Evolutionary conservation across 1,140 invertebrate species (phyloP).

Genomic region (Drosophila nikananu): DNA sequence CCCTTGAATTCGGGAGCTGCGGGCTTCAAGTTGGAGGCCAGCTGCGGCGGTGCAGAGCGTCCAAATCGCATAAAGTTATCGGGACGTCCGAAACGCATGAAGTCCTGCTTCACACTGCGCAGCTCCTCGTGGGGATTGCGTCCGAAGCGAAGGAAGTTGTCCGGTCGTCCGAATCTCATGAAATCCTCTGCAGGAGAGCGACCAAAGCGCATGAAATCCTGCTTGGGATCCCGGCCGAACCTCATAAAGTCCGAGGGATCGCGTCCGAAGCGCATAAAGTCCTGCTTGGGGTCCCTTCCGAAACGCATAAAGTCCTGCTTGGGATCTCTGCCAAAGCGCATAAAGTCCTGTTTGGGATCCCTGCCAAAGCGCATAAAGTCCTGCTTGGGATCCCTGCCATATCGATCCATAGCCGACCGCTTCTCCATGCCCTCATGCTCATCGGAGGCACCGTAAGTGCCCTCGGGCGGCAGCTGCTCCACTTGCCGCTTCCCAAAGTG

Average conservation of each 20-base stretch:
- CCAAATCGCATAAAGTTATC: conserved; percentile 72
- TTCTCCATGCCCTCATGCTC: conserved; percentile 44
- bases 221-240: conserved; percentile 51
- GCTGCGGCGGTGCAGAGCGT: conserved; percentile 44
- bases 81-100: conserved; percentile 74
- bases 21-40: conserved; percentile 59
- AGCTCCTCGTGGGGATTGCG: conserved; percentile 53
- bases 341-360: conserved; percentile 46
- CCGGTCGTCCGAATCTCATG: conserved; percentile 54
- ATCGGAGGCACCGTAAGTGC: conserved; percentile 34
- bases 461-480: conserved; percentile 60
- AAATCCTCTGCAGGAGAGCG: conserved; percentile 38
- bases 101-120: conserved; percentile 54
- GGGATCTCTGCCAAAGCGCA: conserved; percentile 48
- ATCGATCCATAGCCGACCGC: conserved; percentile 66
- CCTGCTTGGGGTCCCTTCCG: conserved; percentile 23
- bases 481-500: conserved; percentile 76
- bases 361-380: conserved; percentile 59
- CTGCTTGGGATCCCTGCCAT: conserved; percentile 46
- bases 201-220: conserved; percentile 66
- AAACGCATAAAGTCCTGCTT: conserved; percentile 53
- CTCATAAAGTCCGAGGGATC: conserved; percentile 43
- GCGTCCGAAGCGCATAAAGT: conserved; percentile 65
- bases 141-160: conserved; percentile 69
- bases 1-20: conserved; percentile 35